Conservation (phyloP, 2,888 invertebrate genomes). For the Cerceris ruficornis region DNA sequence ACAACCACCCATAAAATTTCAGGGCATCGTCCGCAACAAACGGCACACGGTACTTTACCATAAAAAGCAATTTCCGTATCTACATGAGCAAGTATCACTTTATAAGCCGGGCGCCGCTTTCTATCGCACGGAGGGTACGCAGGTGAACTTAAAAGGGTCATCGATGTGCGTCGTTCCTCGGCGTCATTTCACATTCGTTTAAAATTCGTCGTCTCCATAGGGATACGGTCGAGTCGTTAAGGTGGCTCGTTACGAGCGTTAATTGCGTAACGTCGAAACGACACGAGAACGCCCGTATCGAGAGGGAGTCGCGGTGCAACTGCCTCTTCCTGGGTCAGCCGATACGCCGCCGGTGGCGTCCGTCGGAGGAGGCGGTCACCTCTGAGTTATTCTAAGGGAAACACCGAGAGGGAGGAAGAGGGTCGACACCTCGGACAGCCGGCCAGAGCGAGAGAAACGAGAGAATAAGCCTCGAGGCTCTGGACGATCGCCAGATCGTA, state of each 20-base stretch:
- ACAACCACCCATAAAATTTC: too few relatives aligned
- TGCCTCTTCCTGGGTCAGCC: slow-evolving; percentile 71
- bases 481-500: slow-evolving; percentile 71
- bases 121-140: too few relatives aligned
- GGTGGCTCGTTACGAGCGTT: slow-evolving; percentile 74
- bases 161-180: neutral
- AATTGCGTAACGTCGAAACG: slow-evolving; percentile 70
- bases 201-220: slow-evolving; percentile 75
- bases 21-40: too few relatives aligned
- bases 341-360: slow-evolving; percentile 66
- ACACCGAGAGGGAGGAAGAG: slow-evolving; percentile 45
- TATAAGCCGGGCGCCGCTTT: too few relatives aligned
- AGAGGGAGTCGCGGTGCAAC: slow-evolving; percentile 76
- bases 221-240: slow-evolving; percentile 69
- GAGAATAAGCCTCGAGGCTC: slow-evolving; percentile 48
- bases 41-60: too few relatives aligned
- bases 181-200: slow-evolving; percentile 1
- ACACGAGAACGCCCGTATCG: slow-evolving; percentile 70
- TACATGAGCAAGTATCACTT: too few relatives aligned
- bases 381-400: slow-evolving; percentile 80
- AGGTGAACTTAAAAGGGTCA: neutral
- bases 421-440: slow-evolving; percentile 14
- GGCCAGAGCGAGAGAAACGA: slow-evolving; percentile 38
- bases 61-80: too few relatives aligned
- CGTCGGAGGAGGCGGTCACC: slow-evolving; percentile 76